These are phyloP conservation scores for Yasuhikotakia modesta DNA, from an alignment of 2,797 vertebrate species.

Conservation along the genomic window DNA sequence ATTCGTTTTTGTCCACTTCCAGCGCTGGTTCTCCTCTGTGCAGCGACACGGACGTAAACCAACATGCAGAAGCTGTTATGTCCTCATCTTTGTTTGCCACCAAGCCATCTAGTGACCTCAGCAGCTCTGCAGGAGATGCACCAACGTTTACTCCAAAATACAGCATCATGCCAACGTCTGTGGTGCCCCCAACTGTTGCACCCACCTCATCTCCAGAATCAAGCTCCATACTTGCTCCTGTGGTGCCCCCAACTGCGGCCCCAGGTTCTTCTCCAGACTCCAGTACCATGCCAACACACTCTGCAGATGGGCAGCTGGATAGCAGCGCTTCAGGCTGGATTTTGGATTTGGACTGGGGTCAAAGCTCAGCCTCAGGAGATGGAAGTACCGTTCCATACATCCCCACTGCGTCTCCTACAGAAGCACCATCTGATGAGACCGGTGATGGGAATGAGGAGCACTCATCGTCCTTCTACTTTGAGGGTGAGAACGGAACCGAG, in stretches of 20 bases:
- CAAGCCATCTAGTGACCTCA: constrained; percentile 70
- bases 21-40: constrained; percentile 49
- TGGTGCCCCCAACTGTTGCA: not conserved
- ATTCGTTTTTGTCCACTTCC: constrained; percentile 63
- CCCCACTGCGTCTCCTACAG: constrained; percentile 47
- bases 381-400: constrained; percentile 63
- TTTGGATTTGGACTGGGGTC: constrained; percentile 80
- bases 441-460: constrained; percentile 68
- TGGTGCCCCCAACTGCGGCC: not conserved
- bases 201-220: not conserved
- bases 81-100: constrained; percentile 64
- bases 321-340: constrained; percentile 86
- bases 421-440: constrained; percentile 45
- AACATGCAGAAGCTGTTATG: constrained; percentile 58
- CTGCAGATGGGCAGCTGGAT: constrained; percentile 75
- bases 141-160: not conserved
- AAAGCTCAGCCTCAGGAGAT: constrained; percentile 77
- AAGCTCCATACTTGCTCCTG: constrained; percentile 6
- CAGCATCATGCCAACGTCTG: not conserved
- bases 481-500: constrained; percentile 73
- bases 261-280: constrained; percentile 64
- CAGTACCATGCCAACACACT: constrained; percentile 71
- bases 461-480: constrained; percentile 77
- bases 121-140: constrained; percentile 74
- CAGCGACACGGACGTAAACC: constrained; percentile 62